These are phyloP conservation scores for Trichonephila clavipes DNA, from an alignment of 1,140 invertebrate species.

Conservation along the genomic window DNA sequence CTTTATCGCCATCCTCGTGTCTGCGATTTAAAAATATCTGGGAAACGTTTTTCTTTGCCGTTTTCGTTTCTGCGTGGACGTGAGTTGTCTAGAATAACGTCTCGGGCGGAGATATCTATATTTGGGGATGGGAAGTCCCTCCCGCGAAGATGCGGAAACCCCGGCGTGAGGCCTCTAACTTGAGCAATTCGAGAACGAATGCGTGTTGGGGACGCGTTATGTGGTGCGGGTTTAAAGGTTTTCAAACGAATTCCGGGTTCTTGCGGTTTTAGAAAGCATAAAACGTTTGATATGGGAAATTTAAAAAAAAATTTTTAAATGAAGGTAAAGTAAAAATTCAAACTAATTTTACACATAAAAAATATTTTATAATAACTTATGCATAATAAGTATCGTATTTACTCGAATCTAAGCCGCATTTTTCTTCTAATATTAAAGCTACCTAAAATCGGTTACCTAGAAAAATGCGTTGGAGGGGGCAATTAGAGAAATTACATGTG, in stretches of 20 bases:
- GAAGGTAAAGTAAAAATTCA: neutral
- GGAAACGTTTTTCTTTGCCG: neutral
- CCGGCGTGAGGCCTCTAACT: neutral
- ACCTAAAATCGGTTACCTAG: too few species aligned
- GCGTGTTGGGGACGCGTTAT: neutral
- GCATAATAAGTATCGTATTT: too few species aligned
- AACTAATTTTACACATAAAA: too few species aligned
- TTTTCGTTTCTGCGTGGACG: conserved; percentile 6
- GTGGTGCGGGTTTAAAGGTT: neutral
- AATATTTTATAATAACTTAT: too few species aligned
- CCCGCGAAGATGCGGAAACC: neutral
- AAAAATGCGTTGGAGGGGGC: too few species aligned
- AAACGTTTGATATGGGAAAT: neutral
- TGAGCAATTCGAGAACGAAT: neutral
- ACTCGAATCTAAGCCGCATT: too few species aligned
- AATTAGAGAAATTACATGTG: too few species aligned
- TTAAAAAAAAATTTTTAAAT: neutral
- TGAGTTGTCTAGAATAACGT: conserved; percentile 45
- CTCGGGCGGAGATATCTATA: conserved; percentile 25
- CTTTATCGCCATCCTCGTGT: neutral
- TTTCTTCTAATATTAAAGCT: too few species aligned
- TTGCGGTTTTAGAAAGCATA: too few species aligned
- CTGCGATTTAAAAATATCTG: conserved; percentile 57
- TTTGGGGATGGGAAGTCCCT: conserved; percentile 55
- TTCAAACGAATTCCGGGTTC: neutral